phyloP scores from a whole-genome alignment of 2,797 vertebrate species.

The Enteromius mattozi region DNA sequence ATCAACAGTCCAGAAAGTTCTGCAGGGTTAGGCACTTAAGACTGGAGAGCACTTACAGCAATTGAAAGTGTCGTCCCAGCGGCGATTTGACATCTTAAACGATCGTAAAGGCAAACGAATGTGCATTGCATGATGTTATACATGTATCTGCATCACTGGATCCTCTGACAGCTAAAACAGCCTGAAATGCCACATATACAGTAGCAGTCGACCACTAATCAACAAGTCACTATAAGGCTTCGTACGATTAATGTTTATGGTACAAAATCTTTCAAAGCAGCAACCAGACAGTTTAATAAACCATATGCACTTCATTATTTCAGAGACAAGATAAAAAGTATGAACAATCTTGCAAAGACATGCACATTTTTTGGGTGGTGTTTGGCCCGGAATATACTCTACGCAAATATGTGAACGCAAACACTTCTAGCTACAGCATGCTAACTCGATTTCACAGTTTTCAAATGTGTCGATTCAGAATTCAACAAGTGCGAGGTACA shows the following conservation, averaged over 20 bases:
- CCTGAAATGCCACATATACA: slow-evolving; percentile 29
- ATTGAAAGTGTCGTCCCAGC: slow-evolving; percentile 55
- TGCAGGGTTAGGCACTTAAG: slow-evolving; percentile 81
- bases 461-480: background rate
- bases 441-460: background rate
- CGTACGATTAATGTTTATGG: slow-evolving; percentile 11
- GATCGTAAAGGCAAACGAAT: slow-evolving; percentile 55
- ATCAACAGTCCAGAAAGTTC: slow-evolving; percentile 52
- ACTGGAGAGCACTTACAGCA: slow-evolving; percentile 69
- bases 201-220: background rate
- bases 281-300: slow-evolving; percentile 40
- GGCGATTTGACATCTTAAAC: slow-evolving; percentile 56
- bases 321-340: slow-evolving; percentile 28
- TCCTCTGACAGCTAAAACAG: slow-evolving; percentile 25
- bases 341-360: slow-evolving; percentile 21
- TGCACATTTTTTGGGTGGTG: slow-evolving; percentile 10
- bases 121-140: slow-evolving; percentile 57
- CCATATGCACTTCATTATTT: slow-evolving; percentile 32
- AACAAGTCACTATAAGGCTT: slow-evolving; percentile 26
- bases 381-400: background rate
- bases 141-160: slow-evolving; percentile 22
- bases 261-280: slow-evolving; percentile 40
- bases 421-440: slow-evolving; percentile 17
- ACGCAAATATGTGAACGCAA: background rate
- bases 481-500: background rate